Evolutionary conservation across 2,797 vertebrate genomes (phyloP), one percentile per base, ranked within the genome.

Genomic region (Schizopygopsis pylzovi): DNA sequence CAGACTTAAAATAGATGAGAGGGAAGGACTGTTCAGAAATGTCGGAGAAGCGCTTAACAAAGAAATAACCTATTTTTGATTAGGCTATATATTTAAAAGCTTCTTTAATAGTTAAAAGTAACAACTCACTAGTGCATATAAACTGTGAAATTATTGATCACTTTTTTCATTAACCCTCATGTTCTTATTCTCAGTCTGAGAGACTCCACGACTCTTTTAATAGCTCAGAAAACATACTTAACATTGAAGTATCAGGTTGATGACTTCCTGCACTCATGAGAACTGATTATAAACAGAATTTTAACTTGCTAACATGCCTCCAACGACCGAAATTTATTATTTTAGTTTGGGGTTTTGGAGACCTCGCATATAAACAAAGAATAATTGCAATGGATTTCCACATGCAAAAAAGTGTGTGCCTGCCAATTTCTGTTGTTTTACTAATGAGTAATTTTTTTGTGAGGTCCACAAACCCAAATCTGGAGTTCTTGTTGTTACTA

Each of bases 1-100:
- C 37, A 45, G 61, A 43, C 49, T 81, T 39, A 78, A 67, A 88
- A 88, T 85, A 89, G 86, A 86, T 37, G 45, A 56, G 65, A 83
- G 56, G 6, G 18, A 39, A 28, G 47, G n/a, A 45, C 63, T 68
- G 79, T 78, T 25, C 41, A 63, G 45, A 81, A 25, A 18, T 39
- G 33, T 37, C 78, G 54, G n/a, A 76, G 49, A 67, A 15, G 10
- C 9, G 0, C 73, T 75, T 83, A 61, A 63, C 16, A 4, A 61
- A 37, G 54, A 63, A 79, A 43, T 7, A 59, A 79, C 37, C 22
- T 63, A 28, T 45, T 79, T 79, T 63, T 63, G 56, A 79, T 63
- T 45, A 45, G 39, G 77, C 39, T 1, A 28, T 63, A 3, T 28
- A 28, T 63, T 63, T 63, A 11, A 79, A 15, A 25, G 22, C 4